A percentile compares a stretch with the other conserved stretches of the same genome.
Conservation (phyloP, 2,888 invertebrate genomes). For the Amitus sp. region DNA sequence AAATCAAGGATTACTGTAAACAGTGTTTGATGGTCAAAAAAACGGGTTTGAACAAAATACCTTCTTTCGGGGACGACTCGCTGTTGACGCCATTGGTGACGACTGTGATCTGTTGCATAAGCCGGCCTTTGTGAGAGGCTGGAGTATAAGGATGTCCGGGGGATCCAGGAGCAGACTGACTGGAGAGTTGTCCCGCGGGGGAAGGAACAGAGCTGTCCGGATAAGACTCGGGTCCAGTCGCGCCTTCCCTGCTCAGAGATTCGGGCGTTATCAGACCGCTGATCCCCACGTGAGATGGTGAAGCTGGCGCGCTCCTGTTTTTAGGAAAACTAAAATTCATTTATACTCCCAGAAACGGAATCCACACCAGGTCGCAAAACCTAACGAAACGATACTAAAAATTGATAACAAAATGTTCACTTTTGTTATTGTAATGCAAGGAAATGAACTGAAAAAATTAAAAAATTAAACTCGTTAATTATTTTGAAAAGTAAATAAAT, state of each 20-base stretch:
- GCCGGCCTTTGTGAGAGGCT: constrained; percentile 57
- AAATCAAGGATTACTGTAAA: no score
- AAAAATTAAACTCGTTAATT: no score
- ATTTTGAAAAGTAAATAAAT: no score
- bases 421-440: no score
- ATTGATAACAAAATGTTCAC: no score
- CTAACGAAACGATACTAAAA: no score
- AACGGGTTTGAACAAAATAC: no score
- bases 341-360: no score
- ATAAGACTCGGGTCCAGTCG: constrained; percentile 83
- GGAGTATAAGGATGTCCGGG: constrained; percentile 68
- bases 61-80: constrained; percentile 59
- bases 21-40: no score
- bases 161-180: constrained; percentile 75
- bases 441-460: no score
- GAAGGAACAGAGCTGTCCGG: constrained; percentile 69
- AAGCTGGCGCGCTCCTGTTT: constrained; percentile 89
- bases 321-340: not conserved
- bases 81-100: constrained; percentile 62
- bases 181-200: constrained; percentile 67
- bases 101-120: constrained; percentile 63
- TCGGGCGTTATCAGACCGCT: constrained; percentile 88
- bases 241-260: constrained; percentile 88
- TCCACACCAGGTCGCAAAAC: not conserved
- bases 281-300: constrained; percentile 91